Evolutionary conservation across 2,888 invertebrate species (phyloP), one percentile per base, ranked within the genome.

Genomic region (Dolichomitus sp.): DNA sequence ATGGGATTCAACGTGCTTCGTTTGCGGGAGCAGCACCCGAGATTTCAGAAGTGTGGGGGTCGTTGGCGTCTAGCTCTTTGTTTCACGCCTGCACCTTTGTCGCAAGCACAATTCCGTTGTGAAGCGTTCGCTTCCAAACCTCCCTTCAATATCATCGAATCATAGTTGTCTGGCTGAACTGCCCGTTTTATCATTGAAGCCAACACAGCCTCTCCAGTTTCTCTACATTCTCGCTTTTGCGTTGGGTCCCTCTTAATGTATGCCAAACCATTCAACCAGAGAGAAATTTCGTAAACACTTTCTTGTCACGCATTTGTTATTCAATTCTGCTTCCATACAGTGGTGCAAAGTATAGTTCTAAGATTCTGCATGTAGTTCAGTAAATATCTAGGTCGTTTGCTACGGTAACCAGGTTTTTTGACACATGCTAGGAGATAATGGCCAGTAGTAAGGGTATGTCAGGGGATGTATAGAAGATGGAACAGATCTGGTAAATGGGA

Each of bases 1-100:
- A 83, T 83, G 80, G 83, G 80, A 83, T 83, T 83, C 83, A 83
- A 77, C 83, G 83, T 83, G 83, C 80, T 80, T 80, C 83, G 83
- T 83, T 83, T 83, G 80, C 80, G 61, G 45, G 73, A 80, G 80
- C 76, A 80, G 72, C 72, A 80, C 68, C 69, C 69, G 63, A 68
- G 50, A 73, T 83, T 73, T 50, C 45, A 42, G 57, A 42, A 37
- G 73, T 12, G 42, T 68, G 37, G 75, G 17, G 52, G 9, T 77
- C 69, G 66, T 72, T 68, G 65, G 27, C 79, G 76, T 45, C 70
- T 69, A 57, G 83, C 69, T 73, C 76, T 83, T 83, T 83, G 83
- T 83, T 83, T 80, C 80, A 37, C 77, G 80, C 68, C 61, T 77
- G 73, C 68, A 83, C 72, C 83, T 77, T 83, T 83, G 80, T 83